Base-by-base conservation (phyloP, 2,888 invertebrate genomes). In the Andrena minutula region DNA sequence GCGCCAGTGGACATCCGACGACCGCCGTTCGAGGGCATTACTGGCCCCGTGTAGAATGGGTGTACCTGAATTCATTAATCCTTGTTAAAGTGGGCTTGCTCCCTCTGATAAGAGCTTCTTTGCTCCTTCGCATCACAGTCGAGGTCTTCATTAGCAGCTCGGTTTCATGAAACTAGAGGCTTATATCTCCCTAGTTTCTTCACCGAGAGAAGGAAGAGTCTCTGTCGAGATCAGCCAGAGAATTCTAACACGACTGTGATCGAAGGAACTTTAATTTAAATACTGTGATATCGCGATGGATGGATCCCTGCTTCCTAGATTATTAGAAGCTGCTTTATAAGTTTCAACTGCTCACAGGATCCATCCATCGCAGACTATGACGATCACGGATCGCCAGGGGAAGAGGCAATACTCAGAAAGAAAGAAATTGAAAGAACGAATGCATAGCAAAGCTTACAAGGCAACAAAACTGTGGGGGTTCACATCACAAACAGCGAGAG, bases 41-140 rank as follows among this genome's bases (percentile, higher is more conserved):
- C 92, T 60, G 94, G 94, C 35, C 96, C 95, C n/a, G 96, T 95
- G 92, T 97, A 97, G 94, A 97, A 98, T 72, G 98, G 97, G 94
- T 98, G 98, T 75, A 98, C 98, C 95, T 94, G 89, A 60, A 82
- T 81, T 71, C 32, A 53, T 65, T 74, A 26, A 61, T 66, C 28
- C 30, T 30, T 10, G 23, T 69, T 16, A 53, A 32, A 23, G 20
- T 47, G n/a, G 51, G 20, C 35, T 23, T 56, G 26, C 32, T 49
- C 16, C 6, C 7, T 30, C n/a, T 2, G 1, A 4, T 16, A 23
- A 3, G 10, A 16, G 0, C 58, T 16, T 30, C 10, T 28, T 32
- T 6, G 65, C 41, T 60, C 66, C 49, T 69, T 71, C 76, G 12
- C 65, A 2, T 76, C 79, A 72, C 75, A 41, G 63, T 26, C 28